phyloP scores from a whole-genome alignment of 1,140 invertebrate genomes.

The Steinernema khuongi region DNA sequence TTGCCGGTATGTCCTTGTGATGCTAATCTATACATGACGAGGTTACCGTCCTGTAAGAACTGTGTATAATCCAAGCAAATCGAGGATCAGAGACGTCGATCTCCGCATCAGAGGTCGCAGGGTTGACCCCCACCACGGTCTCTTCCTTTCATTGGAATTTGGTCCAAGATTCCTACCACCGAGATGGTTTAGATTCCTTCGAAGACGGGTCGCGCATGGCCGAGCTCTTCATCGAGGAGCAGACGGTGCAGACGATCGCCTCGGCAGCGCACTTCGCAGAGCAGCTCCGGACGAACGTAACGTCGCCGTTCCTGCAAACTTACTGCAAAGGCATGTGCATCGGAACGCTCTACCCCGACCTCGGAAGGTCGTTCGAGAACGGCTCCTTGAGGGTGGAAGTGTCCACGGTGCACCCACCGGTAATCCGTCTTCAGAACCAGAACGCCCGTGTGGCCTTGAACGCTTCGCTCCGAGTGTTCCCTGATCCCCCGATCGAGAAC shows the following conservation, averaged over 20 bases:
- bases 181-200: constrained; percentile 21
- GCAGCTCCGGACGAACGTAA: constrained; percentile 31
- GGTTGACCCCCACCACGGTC: constrained; percentile 15
- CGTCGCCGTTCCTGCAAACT: constrained; percentile 31
- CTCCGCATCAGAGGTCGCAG: too few relatives aligned
- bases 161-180: background rate
- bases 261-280: constrained; percentile 38
- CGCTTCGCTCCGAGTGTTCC: constrained; percentile 32
- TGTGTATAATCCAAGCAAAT: constrained; percentile 25
- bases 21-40: constrained; percentile 28
- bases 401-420: constrained; percentile 33
- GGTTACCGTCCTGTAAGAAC: constrained; percentile 28
- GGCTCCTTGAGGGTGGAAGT: constrained; percentile 42
- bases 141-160: background rate
- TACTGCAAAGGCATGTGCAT: constrained; percentile 42
- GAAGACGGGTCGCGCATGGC: constrained; percentile 31
- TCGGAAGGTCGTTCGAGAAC: constrained; percentile 35
- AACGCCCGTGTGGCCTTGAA: constrained; percentile 34
- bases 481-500: constrained; percentile 19
- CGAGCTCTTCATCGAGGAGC: constrained; percentile 36
- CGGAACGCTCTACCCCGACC: constrained; percentile 48
- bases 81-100: constrained; percentile 29
- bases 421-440: constrained; percentile 33
- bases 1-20: constrained; percentile 25
- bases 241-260: constrained; percentile 34